Base-by-base conservation (phyloP, 2,797 vertebrate species). In the Luscinia luscinia region DNA sequence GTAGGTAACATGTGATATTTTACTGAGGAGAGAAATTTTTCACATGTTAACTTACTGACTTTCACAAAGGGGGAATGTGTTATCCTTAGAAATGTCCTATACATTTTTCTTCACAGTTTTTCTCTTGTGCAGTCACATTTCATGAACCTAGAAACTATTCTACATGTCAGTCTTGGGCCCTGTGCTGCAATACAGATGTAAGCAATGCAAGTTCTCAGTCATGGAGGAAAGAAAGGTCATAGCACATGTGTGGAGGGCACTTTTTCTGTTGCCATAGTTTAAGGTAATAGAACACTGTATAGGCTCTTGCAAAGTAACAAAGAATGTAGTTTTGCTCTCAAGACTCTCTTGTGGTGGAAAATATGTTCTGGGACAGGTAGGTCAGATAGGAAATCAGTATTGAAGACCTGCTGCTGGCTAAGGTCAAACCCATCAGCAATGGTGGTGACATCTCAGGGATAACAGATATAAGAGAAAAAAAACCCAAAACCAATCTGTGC, bases 231-330 rank as follows among this genome's bases (percentile, higher is more conserved):
- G n/a, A 48, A 63, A 52, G 13, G 43, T 11, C 26, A 41, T n/a
- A 48, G 34, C 1, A 22, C 0, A 0, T 34, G 8, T 11, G 16
- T 28, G 16, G 15, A 59, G 5, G n/a, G 19, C n/a, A 28, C 40
- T n/a, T 68, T 36, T 67, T 58, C 45, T 69, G 14, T 62, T 58
- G 9, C 13, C 8, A 2, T n/a, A 59, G 16, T 64, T n/a, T 66
- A 23, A 17, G 58, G 38, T 38, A 19, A 12, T 10, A 59, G 26
- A 41, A n/a, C 6, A 11, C 24, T 55, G 9, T 62, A 17, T 23
- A 38, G 15, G 4, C 7, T 82, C 27, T 48, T 22, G 21, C 3
- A 15, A 73, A 57, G n/a, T 28, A 67, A 66, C 3, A 52, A 11
- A 30, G 28, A 66, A 66, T 27, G 15, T 15, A 18, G 34, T n/a